These are phyloP conservation scores for Cheilosia urbana DNA, from an alignment of 2,888 invertebrate genomes.

Conservation along the genomic window DNA sequence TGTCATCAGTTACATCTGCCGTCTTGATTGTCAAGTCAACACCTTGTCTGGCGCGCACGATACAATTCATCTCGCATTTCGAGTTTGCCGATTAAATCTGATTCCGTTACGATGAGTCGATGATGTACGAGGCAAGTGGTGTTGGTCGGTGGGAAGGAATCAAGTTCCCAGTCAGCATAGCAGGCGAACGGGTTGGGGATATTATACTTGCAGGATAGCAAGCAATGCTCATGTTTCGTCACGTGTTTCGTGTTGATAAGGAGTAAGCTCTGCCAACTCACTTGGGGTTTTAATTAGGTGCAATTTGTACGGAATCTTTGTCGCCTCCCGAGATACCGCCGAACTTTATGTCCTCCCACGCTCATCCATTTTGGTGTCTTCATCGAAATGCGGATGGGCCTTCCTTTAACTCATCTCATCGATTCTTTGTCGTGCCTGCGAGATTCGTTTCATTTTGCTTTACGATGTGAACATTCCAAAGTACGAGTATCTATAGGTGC, in stretches of 20 bases:
- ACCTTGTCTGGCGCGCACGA: constrained; percentile 41
- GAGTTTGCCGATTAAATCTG: constrained; percentile 45
- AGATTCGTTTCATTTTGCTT: constrained; percentile 21
- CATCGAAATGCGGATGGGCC: constrained; percentile 41
- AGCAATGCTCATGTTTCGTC: constrained; percentile 46
- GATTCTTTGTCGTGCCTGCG: background rate
- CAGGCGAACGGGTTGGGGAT: constrained; percentile 6
- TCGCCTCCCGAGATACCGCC: background rate
- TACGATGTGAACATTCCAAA: constrained; percentile 56
- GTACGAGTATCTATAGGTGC: constrained; percentile 14
- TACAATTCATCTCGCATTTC: constrained; percentile 53
- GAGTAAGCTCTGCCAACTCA: constrained; percentile 27
- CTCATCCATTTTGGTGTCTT: background rate
- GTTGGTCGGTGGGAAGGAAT: background rate
- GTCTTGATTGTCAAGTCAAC: constrained; percentile 26
- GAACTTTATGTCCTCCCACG: constrained; percentile 18
- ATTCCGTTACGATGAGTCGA: constrained; percentile 33
- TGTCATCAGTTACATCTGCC: constrained; percentile 49
- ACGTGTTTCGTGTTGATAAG: constrained; percentile 53
- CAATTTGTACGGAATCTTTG: constrained; percentile 49
- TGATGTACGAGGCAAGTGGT: constrained; percentile 21
- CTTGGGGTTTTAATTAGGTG: constrained; percentile 53
- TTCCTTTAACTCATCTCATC: constrained; percentile 31
- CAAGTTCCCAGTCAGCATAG: background rate
- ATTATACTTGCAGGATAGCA: background rate